These are phyloP conservation scores for Nothoprocta pentlandii DNA, from an alignment of 2,113 vertebrate genomes.

Conservation along the genomic window DNA sequence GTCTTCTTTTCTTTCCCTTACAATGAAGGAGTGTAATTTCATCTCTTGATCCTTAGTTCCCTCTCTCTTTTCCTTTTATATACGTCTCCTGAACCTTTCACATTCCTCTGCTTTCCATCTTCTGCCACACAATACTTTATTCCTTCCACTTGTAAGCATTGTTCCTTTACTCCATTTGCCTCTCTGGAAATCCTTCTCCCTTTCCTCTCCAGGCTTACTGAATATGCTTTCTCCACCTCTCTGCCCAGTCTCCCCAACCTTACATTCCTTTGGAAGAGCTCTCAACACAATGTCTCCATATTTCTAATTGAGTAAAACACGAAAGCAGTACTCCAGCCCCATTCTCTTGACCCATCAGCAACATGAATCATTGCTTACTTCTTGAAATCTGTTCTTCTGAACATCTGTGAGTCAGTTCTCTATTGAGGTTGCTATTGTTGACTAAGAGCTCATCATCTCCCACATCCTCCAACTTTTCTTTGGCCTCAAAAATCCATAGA, in stretches of 20 bases:
- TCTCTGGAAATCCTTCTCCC: not conserved
- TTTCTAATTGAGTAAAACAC: not conserved
- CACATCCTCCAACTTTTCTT: not conserved
- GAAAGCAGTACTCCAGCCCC: not conserved
- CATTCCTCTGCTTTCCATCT: not conserved
- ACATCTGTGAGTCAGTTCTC: not conserved
- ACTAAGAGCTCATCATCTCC: not conserved
- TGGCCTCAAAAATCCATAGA: not conserved
- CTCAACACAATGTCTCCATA: not conserved
- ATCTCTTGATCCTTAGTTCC: not conserved
- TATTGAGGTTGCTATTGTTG: not conserved
- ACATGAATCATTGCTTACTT: not conserved
- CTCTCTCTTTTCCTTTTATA: not conserved
- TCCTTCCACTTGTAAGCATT: not conserved
- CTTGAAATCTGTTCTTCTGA: not conserved
- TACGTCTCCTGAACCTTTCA: not conserved
- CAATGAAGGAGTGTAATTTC: slow-evolving; percentile 10
- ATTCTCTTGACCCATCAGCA: not conserved
- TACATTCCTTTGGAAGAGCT: not conserved
- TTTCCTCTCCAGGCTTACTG: not conserved
- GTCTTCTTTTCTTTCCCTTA: not conserved
- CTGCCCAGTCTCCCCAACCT: not conserved
- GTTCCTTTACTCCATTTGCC: not conserved
- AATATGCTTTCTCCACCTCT: not conserved
- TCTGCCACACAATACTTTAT: not conserved